Conservation (phyloP, 2,113 vertebrate species). For the Indri indri region DNA sequence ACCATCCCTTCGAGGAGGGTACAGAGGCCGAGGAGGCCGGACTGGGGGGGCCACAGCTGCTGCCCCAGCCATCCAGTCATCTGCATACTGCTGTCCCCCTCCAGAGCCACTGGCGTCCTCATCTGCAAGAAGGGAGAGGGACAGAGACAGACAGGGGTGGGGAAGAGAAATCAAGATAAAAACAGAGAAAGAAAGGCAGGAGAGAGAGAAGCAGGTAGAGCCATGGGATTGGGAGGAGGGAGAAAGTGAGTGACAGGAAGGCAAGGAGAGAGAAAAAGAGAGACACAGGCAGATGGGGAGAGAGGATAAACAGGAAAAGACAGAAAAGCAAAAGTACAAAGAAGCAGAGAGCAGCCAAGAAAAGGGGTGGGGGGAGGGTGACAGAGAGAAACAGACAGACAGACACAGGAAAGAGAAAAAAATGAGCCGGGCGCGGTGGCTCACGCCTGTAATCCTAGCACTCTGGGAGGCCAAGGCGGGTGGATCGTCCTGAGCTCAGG, state of each 20-base stretch:
- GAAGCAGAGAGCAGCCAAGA: background rate
- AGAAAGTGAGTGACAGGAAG: background rate
- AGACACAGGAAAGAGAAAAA: background rate
- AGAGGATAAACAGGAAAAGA: conserved; percentile 28
- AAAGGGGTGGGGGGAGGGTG: background rate
- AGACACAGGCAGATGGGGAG: background rate
- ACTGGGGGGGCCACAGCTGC: conserved; percentile 47
- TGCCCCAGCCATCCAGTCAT: conserved; percentile 85
- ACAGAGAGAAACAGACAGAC: background rate
- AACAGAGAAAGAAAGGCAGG: background rate
- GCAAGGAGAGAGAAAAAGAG: background rate
- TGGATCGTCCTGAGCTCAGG: no score
- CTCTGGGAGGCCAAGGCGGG: no score
- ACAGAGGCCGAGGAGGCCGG: conserved; percentile 53
- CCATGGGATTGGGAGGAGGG: background rate
- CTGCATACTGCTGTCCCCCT: conserved; percentile 87
- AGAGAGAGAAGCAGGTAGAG: background rate
- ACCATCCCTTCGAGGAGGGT: conserved; percentile 63
- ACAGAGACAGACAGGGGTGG: background rate
- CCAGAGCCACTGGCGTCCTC: conserved; percentile 91
- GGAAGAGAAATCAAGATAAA: background rate
- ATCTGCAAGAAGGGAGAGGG: conserved; percentile 64
- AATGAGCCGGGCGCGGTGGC: no score
- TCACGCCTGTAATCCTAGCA: no score
- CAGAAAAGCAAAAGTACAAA: background rate